Base-by-base conservation (phyloP, 1,140 invertebrate genomes). In the Philotrypesis tridentata region DNA sequence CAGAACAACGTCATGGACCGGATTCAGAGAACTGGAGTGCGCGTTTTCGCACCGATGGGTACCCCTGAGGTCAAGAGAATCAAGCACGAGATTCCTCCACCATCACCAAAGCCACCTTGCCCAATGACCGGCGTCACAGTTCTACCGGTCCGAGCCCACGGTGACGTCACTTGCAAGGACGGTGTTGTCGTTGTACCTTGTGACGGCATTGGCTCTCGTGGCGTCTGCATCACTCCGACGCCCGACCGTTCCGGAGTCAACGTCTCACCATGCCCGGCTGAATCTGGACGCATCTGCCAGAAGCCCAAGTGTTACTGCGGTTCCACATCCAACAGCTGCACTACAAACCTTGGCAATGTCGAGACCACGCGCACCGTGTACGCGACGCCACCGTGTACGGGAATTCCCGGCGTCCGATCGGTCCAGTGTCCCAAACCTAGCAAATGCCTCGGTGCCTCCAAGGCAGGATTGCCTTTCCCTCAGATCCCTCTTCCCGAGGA, bases 131-230 rank as follows among this genome's bases (percentile, higher is more conserved):
- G 91, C 2, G 85, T 91, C 0, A 89, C 89, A 0, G 87, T 92
- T 14, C 73, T 91, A 27, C 90, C 91, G 0, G 89, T 90, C 48
- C 87, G 88, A 82, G 88, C 90, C 17, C 86, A 87, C 21, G 89
- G 89, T 0, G 87, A 90, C 43, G 60, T 85, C 0, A 89, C 86
- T 5, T 86, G 83, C 7, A 90, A 90, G 65, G 84, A 87, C 4
- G 91, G 91, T 0, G 87, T 92, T 0, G 90, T 92, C 0, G 86
- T 92, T 5, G 86, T 92, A 1, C 90, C 91, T 1, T 91, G 90
- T 77, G 87, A 90, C 14, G 87, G 82, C 17, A 72, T 87, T 0
- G 85, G 86, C 23, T 63, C 77, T 0, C 83, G 86, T 1, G 91
- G 90, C 21, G 83, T 92, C 2, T 89, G 88, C 83, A 86, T 92